These are phyloP conservation scores for Callochromis pleurospilus DNA, from an alignment of 2,113 vertebrate genomes.

Conservation along the genomic window DNA sequence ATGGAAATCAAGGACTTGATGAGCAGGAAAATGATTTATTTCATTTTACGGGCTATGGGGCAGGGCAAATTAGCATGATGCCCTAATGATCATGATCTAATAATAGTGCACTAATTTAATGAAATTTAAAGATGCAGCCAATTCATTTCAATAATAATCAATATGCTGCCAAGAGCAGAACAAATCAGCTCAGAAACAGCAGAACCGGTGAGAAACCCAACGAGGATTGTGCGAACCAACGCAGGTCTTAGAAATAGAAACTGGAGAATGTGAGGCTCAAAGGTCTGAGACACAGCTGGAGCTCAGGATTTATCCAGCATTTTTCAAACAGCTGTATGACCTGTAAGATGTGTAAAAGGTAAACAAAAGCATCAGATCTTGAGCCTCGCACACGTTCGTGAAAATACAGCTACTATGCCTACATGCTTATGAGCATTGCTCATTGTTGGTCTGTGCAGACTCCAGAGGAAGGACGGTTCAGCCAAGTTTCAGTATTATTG, in stretches of 20 bases:
- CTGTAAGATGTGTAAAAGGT: neutral
- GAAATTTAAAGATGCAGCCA: neutral
- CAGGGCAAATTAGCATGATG: neutral
- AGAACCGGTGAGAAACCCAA: neutral
- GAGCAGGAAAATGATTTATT: no score
- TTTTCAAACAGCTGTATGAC: neutral
- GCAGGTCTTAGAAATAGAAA: neutral
- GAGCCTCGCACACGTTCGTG: fast-evolving
- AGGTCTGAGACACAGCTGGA: neutral
- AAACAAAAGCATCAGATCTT: neutral
- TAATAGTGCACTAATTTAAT: neutral
- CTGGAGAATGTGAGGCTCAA: neutral
- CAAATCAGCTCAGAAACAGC: neutral
- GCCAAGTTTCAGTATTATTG: neutral
- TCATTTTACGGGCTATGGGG: neutral
- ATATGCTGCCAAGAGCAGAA: neutral
- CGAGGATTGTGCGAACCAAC: fast-evolving
- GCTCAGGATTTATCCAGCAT: neutral
- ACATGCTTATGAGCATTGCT: neutral
- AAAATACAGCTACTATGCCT: neutral
- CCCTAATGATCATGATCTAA: neutral
- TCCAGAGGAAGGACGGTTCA: neutral
- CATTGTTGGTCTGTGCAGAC: neutral
- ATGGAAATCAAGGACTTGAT: neutral
- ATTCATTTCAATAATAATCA: neutral